Conservation (phyloP, 2,888 invertebrate genomes). For the Zhuqinia jingwanae region DNA sequence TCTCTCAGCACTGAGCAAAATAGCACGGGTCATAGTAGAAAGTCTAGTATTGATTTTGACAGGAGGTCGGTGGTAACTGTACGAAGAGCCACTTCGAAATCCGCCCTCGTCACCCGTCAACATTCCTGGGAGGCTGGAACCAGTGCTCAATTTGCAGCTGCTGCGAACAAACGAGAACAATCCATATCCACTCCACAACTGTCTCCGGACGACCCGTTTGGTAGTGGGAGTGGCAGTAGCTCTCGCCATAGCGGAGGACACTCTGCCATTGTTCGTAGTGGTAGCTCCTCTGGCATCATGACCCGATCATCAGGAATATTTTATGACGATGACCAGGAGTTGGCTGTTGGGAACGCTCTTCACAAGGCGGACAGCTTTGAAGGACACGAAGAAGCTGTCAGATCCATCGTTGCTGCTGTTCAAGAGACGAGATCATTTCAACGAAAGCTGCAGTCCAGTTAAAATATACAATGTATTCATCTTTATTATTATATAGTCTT, state of each 20-base stretch:
- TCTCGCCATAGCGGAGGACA: slow-evolving; percentile 69
- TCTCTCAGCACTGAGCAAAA: slow-evolving; percentile 82
- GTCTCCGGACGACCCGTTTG: slow-evolving; percentile 78
- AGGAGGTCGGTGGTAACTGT: slow-evolving; percentile 80
- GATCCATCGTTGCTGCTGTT: slow-evolving; percentile 86
- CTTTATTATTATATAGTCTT: background rate
- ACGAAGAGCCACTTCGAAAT: slow-evolving; percentile 76
- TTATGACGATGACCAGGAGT: slow-evolving; percentile 73
- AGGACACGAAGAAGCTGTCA: slow-evolving; percentile 86
- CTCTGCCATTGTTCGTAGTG: slow-evolving; percentile 56
- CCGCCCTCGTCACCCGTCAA: slow-evolving; percentile 73
- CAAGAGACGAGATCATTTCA: slow-evolving; percentile 84
- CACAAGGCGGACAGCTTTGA: slow-evolving; percentile 86
- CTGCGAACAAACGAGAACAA: slow-evolving; percentile 71
- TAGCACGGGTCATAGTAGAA: slow-evolving; percentile 81
- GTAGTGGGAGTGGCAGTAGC: slow-evolving; percentile 74
- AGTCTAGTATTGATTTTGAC: slow-evolving; percentile 82
- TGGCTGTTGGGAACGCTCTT: slow-evolving; percentile 72
- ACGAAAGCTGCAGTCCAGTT: slow-evolving; percentile 80
- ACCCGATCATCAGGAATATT: slow-evolving; percentile 62
- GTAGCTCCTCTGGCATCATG: slow-evolving; percentile 66
- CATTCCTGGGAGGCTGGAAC: slow-evolving; percentile 75
- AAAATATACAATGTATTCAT: slow-evolving; percentile 27
- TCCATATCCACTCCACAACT: slow-evolving; percentile 77
- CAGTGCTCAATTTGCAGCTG: slow-evolving; percentile 67